phyloP scores from a whole-genome alignment of 2,888 invertebrate species.

The Hipparchia sbordonii region DNA sequence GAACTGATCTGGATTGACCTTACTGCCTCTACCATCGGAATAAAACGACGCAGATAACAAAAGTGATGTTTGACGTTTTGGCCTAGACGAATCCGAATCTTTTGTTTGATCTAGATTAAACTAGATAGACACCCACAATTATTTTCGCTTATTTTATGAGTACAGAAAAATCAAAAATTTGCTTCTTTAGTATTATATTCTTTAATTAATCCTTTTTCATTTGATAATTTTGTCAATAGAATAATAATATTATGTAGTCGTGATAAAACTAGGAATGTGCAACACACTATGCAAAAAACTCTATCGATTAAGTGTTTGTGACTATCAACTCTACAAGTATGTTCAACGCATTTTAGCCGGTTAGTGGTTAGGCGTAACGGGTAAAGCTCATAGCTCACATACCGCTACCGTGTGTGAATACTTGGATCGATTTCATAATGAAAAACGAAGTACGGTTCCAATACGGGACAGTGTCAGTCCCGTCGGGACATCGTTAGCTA shows the following conservation, averaged over 20 bases:
- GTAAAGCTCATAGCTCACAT: background rate
- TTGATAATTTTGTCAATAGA: background rate
- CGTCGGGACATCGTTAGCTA: too few species aligned
- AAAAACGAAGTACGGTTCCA: too few species aligned
- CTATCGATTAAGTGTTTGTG: too few species aligned
- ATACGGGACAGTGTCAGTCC: too few species aligned
- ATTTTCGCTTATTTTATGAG: background rate
- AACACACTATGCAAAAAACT: too few species aligned
- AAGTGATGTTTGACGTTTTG: background rate
- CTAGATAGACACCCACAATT: background rate
- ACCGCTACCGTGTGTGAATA: too few species aligned
- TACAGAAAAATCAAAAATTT: too few species aligned
- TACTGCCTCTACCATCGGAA: background rate
- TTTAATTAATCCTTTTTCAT: background rate
- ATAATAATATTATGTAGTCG: too few species aligned
- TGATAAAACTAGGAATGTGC: too few species aligned
- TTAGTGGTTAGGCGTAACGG: background rate
- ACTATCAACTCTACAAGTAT: too few species aligned
- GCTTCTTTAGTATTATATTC: background rate
- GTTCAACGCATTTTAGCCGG: background rate
- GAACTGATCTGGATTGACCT: slow-evolving; percentile 2
- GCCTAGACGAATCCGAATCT: background rate
- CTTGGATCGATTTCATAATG: too few species aligned
- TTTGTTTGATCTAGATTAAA: background rate
- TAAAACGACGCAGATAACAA: background rate